phyloP scores from a whole-genome alignment of 2,113 vertebrate genomes.

The Gila orcuttii region DNA sequence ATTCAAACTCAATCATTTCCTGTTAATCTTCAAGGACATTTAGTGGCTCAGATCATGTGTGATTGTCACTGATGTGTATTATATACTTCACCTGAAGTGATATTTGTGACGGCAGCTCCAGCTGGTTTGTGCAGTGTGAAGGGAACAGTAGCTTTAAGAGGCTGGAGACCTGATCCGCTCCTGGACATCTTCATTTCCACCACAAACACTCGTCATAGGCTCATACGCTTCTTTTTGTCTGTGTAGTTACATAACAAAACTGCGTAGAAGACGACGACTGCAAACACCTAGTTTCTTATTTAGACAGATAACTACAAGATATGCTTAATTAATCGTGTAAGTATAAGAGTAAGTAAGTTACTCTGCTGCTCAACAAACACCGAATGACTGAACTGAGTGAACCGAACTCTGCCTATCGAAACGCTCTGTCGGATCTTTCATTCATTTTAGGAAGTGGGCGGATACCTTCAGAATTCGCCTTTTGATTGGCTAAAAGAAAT shows the following conservation, averaged over 20 bases:
- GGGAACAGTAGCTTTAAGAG: constrained; percentile 83
- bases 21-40: constrained; percentile 6
- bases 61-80: not conserved
- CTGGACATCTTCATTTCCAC: constrained; percentile 55
- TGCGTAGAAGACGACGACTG: no score
- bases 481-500: constrained; percentile 12
- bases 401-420: not conserved
- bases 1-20: not conserved
- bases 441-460: constrained; percentile 24
- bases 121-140: constrained; percentile 80
- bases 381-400: not conserved
- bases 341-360: not conserved
- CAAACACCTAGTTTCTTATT: not conserved
- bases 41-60: not conserved
- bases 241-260: no score
- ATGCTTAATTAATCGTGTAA: not conserved
- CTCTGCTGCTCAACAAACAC: not conserved
- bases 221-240: not conserved
- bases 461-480: not conserved
- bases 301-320: not conserved
- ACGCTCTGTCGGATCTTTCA: not conserved
- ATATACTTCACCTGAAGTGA: constrained; percentile 76
- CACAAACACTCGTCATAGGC: constrained; percentile 51
- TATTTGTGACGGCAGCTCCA: constrained; percentile 66
- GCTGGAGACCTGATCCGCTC: constrained; percentile 72